phyloP scores from a whole-genome alignment of 2,888 invertebrate species.

The Schizaphis graminum region DNA sequence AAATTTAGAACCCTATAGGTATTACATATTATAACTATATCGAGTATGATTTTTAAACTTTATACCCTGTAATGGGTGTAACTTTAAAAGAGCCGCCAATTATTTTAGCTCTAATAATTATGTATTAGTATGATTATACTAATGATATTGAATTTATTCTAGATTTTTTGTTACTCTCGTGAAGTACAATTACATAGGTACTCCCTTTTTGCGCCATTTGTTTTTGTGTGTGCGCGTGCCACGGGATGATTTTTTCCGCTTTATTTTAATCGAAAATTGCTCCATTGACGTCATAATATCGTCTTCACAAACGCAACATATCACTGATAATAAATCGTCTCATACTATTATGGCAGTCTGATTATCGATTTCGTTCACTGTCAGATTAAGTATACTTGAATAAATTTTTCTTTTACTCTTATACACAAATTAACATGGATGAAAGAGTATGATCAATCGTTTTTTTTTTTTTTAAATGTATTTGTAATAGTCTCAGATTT shows the following conservation, averaged over 20 bases:
- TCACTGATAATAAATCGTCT: background rate
- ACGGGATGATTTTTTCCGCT: background rate
- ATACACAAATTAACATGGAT: background rate
- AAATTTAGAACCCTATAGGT: too few relatives aligned
- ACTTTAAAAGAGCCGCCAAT: too few relatives aligned
- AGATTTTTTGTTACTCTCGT: background rate
- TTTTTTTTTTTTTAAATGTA: too few relatives aligned
- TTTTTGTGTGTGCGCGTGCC: background rate
- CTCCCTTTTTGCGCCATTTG: background rate
- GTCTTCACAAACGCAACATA: background rate
- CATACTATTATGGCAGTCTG: background rate
- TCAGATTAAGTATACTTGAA: background rate
- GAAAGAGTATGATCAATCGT: background rate
- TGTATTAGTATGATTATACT: too few relatives aligned
- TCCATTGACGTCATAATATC: background rate
- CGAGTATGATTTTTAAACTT: too few relatives aligned
- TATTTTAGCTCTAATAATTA: too few relatives aligned
- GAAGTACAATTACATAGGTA: background rate
- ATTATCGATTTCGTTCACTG: background rate
- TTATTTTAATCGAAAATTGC: background rate
- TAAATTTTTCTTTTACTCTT: background rate
- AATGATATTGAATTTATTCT: too few relatives aligned
- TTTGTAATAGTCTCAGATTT: background rate
- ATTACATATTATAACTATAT: too few relatives aligned
- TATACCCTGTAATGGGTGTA: too few relatives aligned